phyloP scores from a whole-genome alignment of 1,140 invertebrate genomes.

The Brachionus sp. region DNA sequence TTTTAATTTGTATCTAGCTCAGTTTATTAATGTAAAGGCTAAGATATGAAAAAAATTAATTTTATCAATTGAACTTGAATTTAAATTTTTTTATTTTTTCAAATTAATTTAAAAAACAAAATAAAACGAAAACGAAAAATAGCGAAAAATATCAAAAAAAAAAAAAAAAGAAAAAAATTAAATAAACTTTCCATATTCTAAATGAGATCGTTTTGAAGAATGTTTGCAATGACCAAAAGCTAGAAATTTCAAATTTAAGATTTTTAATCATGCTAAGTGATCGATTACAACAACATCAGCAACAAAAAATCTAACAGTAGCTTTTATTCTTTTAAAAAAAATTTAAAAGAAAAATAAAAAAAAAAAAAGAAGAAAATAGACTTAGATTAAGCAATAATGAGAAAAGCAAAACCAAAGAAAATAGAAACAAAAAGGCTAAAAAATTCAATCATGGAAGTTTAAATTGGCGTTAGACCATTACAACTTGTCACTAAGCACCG shows the following conservation, averaged over 20 bases:
- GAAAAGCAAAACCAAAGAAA: neutral
- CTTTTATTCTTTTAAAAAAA: neutral
- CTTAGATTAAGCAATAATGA: neutral
- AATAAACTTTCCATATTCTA: conserved; percentile 4
- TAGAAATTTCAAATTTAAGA: neutral
- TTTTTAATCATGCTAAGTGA: neutral
- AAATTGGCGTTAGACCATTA: neutral
- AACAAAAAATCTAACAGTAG: neutral
- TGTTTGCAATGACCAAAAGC: neutral
- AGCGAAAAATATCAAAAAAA: neutral
- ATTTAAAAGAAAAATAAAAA: neutral
- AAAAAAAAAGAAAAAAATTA: neutral
- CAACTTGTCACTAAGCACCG: neutral
- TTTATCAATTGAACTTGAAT: neutral
- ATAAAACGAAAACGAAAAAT: neutral
- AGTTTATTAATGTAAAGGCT: too few species aligned
- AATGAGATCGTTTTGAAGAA: neutral
- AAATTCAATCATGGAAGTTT: neutral
- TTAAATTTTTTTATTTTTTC: neutral
- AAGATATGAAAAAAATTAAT: neutral
- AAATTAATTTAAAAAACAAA: neutral
- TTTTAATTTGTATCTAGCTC: too few species aligned
- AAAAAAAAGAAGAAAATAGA: neutral
- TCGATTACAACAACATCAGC: neutral
- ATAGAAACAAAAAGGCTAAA: neutral